Percentiles rank a stretch among this genome's conserved stretches.
Conservation (phyloP, 2,113 vertebrate genomes). For the Cololabis saira region DNA sequence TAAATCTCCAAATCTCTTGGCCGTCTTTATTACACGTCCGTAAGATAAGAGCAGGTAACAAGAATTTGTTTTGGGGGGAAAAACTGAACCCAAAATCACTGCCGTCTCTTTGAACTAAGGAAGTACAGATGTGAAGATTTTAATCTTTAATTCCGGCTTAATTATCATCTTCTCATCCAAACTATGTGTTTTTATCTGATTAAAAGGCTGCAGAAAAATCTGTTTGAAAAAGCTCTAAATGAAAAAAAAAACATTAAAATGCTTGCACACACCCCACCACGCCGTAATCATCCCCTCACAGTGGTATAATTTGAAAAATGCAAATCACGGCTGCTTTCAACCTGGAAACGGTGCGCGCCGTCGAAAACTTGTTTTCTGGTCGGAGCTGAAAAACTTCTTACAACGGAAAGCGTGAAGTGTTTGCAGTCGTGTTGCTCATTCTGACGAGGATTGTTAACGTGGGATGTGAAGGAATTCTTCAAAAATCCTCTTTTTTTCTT, state of each 20-base stretch:
- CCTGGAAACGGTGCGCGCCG: background rate
- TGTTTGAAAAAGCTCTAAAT: conserved; percentile 42
- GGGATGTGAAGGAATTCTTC: conserved; percentile 43
- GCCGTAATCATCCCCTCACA: conserved; percentile 19
- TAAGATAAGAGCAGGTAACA: background rate
- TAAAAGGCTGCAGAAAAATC: conserved; percentile 34
- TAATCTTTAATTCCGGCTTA: conserved; percentile 19
- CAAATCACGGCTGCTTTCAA: conserved; percentile 27
- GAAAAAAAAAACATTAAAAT: conserved; percentile 30
- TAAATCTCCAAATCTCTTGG: no score
- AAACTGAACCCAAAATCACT: background rate
- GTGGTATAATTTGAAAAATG: conserved; percentile 35
- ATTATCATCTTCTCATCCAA: conserved; percentile 2
- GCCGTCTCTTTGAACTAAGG: background rate
- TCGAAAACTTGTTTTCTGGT: conserved; percentile 23
- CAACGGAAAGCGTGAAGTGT: conserved; percentile 23
- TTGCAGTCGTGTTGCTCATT: conserved; percentile 27
- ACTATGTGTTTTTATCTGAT: conserved; percentile 38
- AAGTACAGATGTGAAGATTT: background rate
- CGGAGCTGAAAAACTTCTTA: conserved; percentile 8
- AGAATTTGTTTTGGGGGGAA: background rate
- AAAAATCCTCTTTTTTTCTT: conserved; percentile 12
- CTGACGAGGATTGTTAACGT: conserved; percentile 29
- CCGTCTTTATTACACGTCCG: no score
- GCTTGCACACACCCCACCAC: conserved; percentile 9